Base-by-base conservation (phyloP, 2,113 vertebrate genomes). In the Todiramphus chloris region DNA sequence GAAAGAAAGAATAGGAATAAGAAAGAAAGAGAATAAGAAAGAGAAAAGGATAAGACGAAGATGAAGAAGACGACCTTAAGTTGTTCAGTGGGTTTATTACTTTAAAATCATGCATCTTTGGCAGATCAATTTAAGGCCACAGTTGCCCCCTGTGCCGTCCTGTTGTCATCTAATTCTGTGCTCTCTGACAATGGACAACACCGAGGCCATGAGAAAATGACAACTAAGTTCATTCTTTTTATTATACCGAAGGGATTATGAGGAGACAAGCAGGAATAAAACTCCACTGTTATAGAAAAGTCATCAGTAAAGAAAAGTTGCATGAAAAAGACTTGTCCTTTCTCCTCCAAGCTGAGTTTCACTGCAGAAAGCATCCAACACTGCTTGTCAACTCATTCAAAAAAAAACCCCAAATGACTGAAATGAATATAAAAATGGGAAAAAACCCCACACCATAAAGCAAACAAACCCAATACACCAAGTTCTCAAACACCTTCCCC, bases 371-470 rank as follows among this genome's bases (percentile, higher is more conserved):
- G 18, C 74, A 46, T 3, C 39, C 84, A 72, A 30, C 10, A 1
- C 9, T 16, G 15, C 43, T 72, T 72, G 39, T 18, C 31, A 73
- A 82, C 30, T 70, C 33, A 1, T 48, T 73, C 27, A 19, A 67
- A 87, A 12, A 31, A 68, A 60, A 87, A 12, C 20, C 58, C 20
- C 58, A 80, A 3, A n/a, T 17, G 11, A 30, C 30, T 50, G 37
- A 24, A 76, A 69, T 79, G 13, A 68, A n/a, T 4, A 31, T 31
- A 75, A 82, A 62, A 53, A 31, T 2, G 13, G 15, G 33, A 48
- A 2, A 17, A 1, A 5, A 66, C 50, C 2, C 0, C 18, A 28
- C 8, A 62, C 15, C 8, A 9, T 20, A 53, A 79, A 76, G 46
- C 4, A 56, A 89, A 69, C 6, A 64, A 44, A 78, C 17, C 9